Percentiles rank a stretch among this genome's conserved stretches.
phyloP scores from a whole-genome alignment of 2,888 invertebrate genomes.

The Tubulanus polymorphus region DNA sequence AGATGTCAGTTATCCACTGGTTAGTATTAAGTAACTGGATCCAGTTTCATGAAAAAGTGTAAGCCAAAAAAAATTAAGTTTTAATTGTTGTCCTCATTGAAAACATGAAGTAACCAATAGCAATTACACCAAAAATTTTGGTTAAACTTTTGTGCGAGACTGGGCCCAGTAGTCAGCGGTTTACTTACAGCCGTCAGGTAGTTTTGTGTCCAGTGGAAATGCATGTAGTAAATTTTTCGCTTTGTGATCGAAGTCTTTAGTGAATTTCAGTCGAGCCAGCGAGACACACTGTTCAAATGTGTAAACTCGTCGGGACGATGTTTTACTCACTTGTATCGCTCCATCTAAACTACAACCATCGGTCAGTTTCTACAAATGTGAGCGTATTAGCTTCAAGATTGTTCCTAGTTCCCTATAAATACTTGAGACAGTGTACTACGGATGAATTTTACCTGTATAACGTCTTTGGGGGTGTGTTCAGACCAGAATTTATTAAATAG shows the following conservation, averaged over 20 bases:
- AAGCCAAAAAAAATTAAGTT: too few species aligned
- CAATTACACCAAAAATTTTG: too few species aligned
- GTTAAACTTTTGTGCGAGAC: too few species aligned
- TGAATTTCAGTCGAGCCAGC: slow-evolving; percentile 50
- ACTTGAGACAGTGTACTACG: too few species aligned
- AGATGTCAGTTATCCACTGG: too few species aligned
- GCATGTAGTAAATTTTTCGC: slow-evolving; percentile 48
- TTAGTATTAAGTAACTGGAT: too few species aligned
- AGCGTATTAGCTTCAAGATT: neutral
- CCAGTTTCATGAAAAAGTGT: too few species aligned
- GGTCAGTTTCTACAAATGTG: slow-evolving; percentile 25
- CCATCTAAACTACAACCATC: slow-evolving; percentile 37
- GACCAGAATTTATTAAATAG: slow-evolving; percentile 49
- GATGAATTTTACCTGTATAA: slow-evolving; percentile 39
- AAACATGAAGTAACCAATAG: too few species aligned
- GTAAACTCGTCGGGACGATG: slow-evolving; percentile 29
- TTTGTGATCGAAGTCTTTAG: slow-evolving; percentile 54
- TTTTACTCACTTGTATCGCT: slow-evolving; percentile 35
- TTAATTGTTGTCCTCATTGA: too few species aligned
- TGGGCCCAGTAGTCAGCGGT: neutral
- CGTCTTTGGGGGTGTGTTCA: slow-evolving; percentile 22
- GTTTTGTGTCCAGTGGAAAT: slow-evolving; percentile 49
- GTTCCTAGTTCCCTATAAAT: too few species aligned
- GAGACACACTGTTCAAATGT: slow-evolving; percentile 43
- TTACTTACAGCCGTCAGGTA: slow-evolving; percentile 47